Evolutionary conservation across 1,140 invertebrate genomes (phyloP), one percentile per base, ranked within the genome.

Genomic region (Drosophila rhopaloa): DNA sequence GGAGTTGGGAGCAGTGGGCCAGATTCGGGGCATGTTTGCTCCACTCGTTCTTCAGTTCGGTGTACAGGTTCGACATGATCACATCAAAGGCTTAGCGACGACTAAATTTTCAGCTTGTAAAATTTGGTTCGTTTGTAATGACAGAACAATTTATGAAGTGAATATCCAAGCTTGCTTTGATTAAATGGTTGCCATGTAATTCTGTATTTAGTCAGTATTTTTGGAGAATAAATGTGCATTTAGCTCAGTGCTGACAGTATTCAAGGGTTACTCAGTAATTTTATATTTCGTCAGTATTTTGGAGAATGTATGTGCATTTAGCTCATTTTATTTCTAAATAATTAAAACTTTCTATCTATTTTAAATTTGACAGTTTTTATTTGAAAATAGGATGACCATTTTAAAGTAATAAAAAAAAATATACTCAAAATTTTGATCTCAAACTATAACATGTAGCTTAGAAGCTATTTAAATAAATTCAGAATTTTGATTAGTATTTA

Each of bases 1-100:
- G 38, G 29, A 88, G 37, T 16, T 54, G 50, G 1, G 41, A 68
- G 47, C 83, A 88, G 4, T 35, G 51, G 1, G 37, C 24, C 40
- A 88, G 13, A 50, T 88, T 88, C 0, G 83, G 83, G 3, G 44
- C 7, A 41, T 46, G 41, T 16, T 88, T 88, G 19, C 63, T 24
- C 83, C 83, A 88, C 11, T 89, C 84, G 35, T 4, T 47, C 41
- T 89, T 89, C 10, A 89, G 16, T 9, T 89, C 77, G 13, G 50
- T 77, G 44, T 70, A 83, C 11, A 76, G 46, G 7, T 46, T 76
- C 10, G 63, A 53, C 83, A 88, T 88, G n/a, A 6, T 44, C 10
- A 47, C 48, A n/a, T 13, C 24, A 35, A 1, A 13, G 10, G 4
- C 4, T 48, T 4, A 10, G 10, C 1, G 0, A 13, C 7, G 19